Evolutionary conservation across 1,140 invertebrate species (phyloP).

Genomic region (Drosophila simulans): DNA sequence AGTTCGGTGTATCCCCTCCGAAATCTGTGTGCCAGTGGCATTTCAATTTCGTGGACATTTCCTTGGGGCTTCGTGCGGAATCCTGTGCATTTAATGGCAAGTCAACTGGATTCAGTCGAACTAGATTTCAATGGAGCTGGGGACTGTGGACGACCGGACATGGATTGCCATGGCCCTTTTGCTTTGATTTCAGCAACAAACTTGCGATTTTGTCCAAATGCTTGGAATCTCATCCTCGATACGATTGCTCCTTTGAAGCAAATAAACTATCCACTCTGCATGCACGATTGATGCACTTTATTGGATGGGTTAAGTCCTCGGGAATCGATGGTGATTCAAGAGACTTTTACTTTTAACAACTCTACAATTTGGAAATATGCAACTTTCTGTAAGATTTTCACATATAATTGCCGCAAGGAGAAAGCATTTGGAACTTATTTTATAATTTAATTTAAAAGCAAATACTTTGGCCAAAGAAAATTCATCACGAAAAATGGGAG

Average conservation of each 20-base stretch:
- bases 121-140: background rate
- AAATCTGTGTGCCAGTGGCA: slow-evolving; percentile 43
- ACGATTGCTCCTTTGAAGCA: slow-evolving; percentile 3
- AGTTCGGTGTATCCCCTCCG: slow-evolving; percentile 3
- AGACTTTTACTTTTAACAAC: too few species aligned
- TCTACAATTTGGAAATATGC: background rate
- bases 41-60: slow-evolving; percentile 51
- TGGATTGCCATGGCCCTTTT: background rate
- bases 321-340: background rate
- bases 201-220: slow-evolving; percentile 14
- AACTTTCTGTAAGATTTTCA: background rate
- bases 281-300: slow-evolving; percentile 5
- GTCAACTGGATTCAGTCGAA: slow-evolving; percentile 9
- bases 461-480: background rate
- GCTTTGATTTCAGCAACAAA: slow-evolving; percentile 24
- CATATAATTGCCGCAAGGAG: background rate
- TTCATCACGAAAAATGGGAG: background rate
- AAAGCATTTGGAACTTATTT: background rate
- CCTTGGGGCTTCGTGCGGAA: slow-evolving; percentile 19
- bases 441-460: background rate
- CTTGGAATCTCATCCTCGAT: slow-evolving; percentile 5
- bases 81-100: slow-evolving; percentile 31
- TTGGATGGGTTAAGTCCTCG: background rate
- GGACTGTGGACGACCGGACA: background rate
- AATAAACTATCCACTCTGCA: slow-evolving; percentile 2